Percentiles rank a stretch among this genome's conserved stretches.
Conservation (phyloP, 1,140 invertebrate genomes). For the Musca domestica region DNA sequence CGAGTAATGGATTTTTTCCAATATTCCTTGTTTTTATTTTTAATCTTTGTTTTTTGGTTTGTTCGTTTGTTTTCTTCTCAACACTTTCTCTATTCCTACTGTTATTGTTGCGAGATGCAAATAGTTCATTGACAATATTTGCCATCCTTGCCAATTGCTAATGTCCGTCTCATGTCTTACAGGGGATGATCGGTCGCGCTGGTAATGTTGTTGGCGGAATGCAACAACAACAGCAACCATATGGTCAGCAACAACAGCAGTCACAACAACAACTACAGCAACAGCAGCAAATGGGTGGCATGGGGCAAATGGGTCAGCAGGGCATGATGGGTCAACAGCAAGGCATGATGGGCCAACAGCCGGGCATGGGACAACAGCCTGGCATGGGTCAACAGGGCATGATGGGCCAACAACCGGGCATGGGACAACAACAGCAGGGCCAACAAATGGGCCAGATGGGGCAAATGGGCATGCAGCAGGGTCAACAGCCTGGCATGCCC, state of each 20-base stretch:
- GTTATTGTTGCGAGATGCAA: too few relatives aligned
- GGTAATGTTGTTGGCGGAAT: constrained; percentile 63
- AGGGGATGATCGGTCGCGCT: constrained; percentile 63
- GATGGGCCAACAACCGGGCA: constrained; percentile 38
- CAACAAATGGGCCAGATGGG: constrained; percentile 29
- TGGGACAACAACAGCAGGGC: constrained; percentile 44
- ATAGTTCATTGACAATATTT: too few relatives aligned
- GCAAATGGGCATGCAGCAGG: constrained; percentile 47
- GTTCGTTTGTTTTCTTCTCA: too few relatives aligned
- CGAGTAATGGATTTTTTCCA: too few relatives aligned
- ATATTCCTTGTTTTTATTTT: too few relatives aligned
- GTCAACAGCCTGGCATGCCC: constrained; percentile 50
- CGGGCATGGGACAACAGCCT: constrained; percentile 37
- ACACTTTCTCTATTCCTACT: too few relatives aligned
- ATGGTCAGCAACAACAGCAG: constrained; percentile 48
- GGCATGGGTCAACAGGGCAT: constrained; percentile 38
- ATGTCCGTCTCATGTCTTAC: constrained; percentile 29
- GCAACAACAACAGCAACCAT: constrained; percentile 50
- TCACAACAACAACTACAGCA: constrained; percentile 51
- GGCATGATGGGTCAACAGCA: constrained; percentile 34
- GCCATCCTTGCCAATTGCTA: too few relatives aligned
- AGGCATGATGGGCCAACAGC: constrained; percentile 40
- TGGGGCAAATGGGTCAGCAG: constrained; percentile 49
- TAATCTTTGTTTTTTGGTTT: too few relatives aligned
- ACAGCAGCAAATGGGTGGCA: constrained; percentile 47